phyloP scores from a whole-genome alignment of 2,797 vertebrate species.

The Sebastes flavidus region DNA sequence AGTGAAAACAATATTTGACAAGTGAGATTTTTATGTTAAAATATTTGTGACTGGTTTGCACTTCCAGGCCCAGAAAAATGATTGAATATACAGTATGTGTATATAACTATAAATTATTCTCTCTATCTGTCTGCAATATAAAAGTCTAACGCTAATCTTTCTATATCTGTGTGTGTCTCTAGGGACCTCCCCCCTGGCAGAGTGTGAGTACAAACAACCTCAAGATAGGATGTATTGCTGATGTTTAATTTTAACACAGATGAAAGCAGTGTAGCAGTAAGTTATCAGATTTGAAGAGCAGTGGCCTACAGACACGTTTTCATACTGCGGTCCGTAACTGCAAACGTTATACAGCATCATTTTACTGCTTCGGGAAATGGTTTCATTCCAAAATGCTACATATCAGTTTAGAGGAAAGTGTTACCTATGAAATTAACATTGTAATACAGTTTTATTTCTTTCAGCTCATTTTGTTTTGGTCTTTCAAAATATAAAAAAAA shows the following conservation, averaged over 20 bases:
- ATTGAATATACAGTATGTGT: not conserved
- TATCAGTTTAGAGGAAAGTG: not conserved
- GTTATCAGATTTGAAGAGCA: not conserved
- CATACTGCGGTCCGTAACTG: not conserved
- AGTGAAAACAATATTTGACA: slow-evolving; percentile 97
- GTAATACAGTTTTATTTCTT: not conserved
- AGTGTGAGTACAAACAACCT: slow-evolving; percentile 81
- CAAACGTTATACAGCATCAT: not conserved
- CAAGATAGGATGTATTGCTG: slow-evolving; percentile 15
- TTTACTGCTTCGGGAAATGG: not conserved
- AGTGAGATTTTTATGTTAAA: slow-evolving; percentile 76
- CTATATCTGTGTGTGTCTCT: slow-evolving; percentile 16
- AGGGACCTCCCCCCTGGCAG: slow-evolving; percentile 85
- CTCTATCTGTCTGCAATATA: not conserved
- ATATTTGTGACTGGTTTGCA: not conserved
- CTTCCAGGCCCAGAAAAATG: not conserved
- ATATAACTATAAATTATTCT: not conserved
- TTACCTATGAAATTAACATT: not conserved
- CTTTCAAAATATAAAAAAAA: not conserved
- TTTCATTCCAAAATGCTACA: not conserved
- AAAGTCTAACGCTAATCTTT: not conserved
- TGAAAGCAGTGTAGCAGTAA: not conserved
- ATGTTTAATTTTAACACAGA: slow-evolving; percentile 25
- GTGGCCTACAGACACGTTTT: not conserved
- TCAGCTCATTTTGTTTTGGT: not conserved